phyloP scores from a whole-genome alignment of 1,140 invertebrate genomes.

The Hycleus cichorii region DNA sequence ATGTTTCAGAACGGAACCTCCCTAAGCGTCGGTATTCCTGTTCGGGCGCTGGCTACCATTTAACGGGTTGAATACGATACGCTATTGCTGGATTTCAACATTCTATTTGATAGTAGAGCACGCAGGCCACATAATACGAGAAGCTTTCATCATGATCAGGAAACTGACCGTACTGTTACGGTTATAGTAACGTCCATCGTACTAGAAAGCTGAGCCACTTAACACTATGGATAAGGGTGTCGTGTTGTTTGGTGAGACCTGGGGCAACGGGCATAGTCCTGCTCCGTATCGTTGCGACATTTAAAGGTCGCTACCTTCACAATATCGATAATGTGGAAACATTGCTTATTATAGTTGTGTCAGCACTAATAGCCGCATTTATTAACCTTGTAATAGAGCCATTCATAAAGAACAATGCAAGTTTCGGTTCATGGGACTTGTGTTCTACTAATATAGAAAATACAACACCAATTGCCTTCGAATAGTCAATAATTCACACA shows the following conservation, averaged over 20 bases:
- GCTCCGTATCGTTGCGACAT: conserved; percentile 15
- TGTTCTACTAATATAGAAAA: not conserved
- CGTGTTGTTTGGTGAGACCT: conserved; percentile 8
- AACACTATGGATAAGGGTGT: conserved; percentile 14
- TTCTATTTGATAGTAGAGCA: conserved; percentile 24
- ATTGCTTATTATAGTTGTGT: conserved; percentile 15
- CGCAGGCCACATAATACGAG: conserved; percentile 22
- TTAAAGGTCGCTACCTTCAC: conserved; percentile 16
- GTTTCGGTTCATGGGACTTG: conserved; percentile 11
- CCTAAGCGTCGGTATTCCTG: conserved; percentile 18
- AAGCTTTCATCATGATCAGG: conserved; percentile 23
- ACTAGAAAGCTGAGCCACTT: conserved; percentile 8
- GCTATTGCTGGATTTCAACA: conserved; percentile 23
- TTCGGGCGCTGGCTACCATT: conserved; percentile 22
- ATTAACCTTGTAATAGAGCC: conserved; percentile 9
- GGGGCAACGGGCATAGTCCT: conserved; percentile 4
- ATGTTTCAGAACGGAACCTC: conserved; percentile 18
- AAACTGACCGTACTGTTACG: conserved; percentile 1
- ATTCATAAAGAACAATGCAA: conserved; percentile 11
- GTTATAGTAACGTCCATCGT: not conserved
- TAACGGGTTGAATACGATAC: conserved; percentile 25
- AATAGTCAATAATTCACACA: not conserved
- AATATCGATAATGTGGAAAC: conserved; percentile 11
- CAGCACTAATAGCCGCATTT: conserved; percentile 15
- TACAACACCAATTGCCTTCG: not conserved